phyloP scores from a whole-genome alignment of 2,797 vertebrate species.

The Oryzias dopingdopingensis region DNA sequence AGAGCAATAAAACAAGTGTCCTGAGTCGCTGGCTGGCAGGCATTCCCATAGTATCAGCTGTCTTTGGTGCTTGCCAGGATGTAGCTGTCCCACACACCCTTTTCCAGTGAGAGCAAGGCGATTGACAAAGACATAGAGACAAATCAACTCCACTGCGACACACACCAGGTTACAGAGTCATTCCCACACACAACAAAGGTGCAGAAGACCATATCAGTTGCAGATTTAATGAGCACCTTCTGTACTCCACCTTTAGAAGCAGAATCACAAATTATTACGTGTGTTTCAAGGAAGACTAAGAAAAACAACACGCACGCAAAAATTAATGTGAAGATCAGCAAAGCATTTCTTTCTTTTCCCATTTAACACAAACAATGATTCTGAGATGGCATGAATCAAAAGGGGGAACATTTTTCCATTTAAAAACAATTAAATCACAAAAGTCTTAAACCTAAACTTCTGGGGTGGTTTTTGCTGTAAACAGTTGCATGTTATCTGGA shows the following conservation, averaged over 20 bases:
- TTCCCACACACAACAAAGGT: constrained; percentile 75
- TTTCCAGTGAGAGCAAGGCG: constrained; percentile 66
- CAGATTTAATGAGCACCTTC: constrained; percentile 68
- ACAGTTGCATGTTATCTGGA: constrained; percentile 50
- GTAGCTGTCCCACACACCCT: constrained; percentile 63
- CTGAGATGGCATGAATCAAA: constrained; percentile 32
- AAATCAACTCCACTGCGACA: constrained; percentile 60
- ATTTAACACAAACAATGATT: constrained; percentile 22
- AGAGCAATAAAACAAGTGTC: constrained; percentile 38
- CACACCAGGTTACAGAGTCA: constrained; percentile 64
- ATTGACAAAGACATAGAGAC: constrained; percentile 71
- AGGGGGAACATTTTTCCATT: constrained; percentile 19
- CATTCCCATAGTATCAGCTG: constrained; percentile 76
- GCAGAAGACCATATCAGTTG: constrained; percentile 67
- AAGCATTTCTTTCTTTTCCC: constrained; percentile 42
- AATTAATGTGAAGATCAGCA: constrained; percentile 41
- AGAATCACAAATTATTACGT: constrained; percentile 43
- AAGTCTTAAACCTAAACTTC: constrained; percentile 3
- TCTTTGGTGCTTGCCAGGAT: constrained; percentile 64
- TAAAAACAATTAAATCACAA: constrained; percentile 2
- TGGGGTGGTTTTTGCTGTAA: constrained; percentile 27
- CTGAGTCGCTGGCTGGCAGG: constrained; percentile 45
- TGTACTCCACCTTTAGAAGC: constrained; percentile 52
- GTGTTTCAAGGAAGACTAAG: constrained; percentile 31
- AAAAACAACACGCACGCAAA: constrained; percentile 19